phyloP scores from a whole-genome alignment of 2,888 invertebrate genomes.

The Caenorhabditis sp. region DNA sequence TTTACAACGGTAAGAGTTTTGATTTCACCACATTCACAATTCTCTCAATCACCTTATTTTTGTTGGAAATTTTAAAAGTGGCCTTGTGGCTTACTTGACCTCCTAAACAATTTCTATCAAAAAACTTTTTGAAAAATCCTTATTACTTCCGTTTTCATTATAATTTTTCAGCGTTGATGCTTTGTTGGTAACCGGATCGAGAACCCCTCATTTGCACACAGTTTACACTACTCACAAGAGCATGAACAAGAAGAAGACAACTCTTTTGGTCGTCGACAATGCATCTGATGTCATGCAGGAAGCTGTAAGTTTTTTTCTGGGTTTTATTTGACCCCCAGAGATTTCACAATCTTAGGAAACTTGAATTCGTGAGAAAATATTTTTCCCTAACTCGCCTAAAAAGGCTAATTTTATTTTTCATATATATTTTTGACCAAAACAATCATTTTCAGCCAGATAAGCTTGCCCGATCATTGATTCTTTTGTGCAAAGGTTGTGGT shows the following conservation, averaged over 20 bases:
- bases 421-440: no score
- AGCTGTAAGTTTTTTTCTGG: slow-evolving; percentile 77
- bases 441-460: slow-evolving; percentile 82
- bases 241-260: slow-evolving; percentile 83
- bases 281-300: slow-evolving; percentile 88
- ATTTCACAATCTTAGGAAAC: neutral
- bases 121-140: neutral
- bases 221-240: slow-evolving; percentile 81
- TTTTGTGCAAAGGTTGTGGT: slow-evolving; percentile 89
- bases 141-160: neutral
- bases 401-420: no score
- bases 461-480: slow-evolving; percentile 84
- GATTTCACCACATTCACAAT: no score
- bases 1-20: no score
- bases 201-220: slow-evolving; percentile 82
- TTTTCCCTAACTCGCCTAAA: no score
- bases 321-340: no score
- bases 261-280: slow-evolving; percentile 84
- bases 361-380: no score
- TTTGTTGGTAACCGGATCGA: slow-evolving; percentile 82
- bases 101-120: no score
- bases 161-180: slow-evolving; percentile 76
- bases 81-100: no score
- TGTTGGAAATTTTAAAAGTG: no score
- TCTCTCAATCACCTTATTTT: no score